A percentile compares a stretch with the other conserved stretches of the same genome.
phyloP scores from a whole-genome alignment of 2,888 invertebrate genomes.

The Eristalinus aeneus region DNA sequence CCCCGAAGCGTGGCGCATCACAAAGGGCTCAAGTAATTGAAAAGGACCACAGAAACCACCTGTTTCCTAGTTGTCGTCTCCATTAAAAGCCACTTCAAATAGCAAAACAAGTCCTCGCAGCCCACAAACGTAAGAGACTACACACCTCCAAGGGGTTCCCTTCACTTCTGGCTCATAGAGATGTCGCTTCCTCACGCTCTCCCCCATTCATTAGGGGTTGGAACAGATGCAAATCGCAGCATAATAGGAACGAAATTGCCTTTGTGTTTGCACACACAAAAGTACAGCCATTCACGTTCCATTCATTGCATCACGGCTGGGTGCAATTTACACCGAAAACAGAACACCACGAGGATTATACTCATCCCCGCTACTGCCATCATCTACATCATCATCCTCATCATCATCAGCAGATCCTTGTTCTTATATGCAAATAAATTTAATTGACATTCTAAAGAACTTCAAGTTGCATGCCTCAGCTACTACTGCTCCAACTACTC shows the following conservation, averaged over 20 bases:
- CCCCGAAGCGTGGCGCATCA: neutral
- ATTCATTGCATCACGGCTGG: constrained; percentile 25
- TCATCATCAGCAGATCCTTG: constrained; percentile 62
- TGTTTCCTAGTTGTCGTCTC: neutral
- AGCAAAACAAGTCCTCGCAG: neutral
- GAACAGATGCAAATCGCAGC: constrained; percentile 56
- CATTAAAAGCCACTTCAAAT: neutral
- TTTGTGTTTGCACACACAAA: constrained; percentile 54
- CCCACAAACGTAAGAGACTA: neutral
- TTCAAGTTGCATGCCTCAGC: constrained; percentile 29
- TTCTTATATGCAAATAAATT: constrained; percentile 70
- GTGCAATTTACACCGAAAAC: constrained; percentile 59
- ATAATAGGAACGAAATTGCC: constrained; percentile 50
- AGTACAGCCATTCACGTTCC: constrained; percentile 5
- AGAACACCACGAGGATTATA: constrained; percentile 26
- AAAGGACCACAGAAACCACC: neutral
- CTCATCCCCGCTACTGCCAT: constrained; percentile 62
- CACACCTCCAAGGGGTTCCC: neutral
- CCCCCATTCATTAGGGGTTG: constrained; percentile 35
- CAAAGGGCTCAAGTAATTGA: neutral
- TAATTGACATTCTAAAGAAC: constrained; percentile 69
- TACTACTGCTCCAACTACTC: neutral
- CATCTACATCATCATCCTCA: constrained; percentile 49
- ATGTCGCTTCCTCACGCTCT: neutral
- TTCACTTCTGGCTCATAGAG: no score